Conservation (phyloP, 2,113 vertebrate genomes). For the Indri indri region DNA sequence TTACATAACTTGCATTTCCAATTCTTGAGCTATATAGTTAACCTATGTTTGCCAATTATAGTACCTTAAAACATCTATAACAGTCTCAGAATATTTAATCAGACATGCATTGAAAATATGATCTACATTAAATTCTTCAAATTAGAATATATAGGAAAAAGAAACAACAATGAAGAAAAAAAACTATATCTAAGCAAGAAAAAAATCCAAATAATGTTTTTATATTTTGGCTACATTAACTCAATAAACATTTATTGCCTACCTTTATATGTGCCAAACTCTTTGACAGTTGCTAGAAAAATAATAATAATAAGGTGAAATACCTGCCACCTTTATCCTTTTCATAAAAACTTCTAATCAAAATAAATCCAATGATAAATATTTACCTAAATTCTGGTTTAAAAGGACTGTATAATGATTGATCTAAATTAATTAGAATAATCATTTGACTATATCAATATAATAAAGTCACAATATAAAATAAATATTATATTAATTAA, state of each 20-base stretch:
- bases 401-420: not conserved
- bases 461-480: not conserved
- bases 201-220: not conserved
- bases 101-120: not conserved
- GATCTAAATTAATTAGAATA: not conserved
- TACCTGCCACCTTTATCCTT: not conserved
- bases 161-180: not conserved
- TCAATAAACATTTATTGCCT: not conserved
- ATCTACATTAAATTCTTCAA: not conserved
- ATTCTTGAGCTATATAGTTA: not conserved
- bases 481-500: not conserved
- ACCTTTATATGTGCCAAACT: not conserved
- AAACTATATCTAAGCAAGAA: not conserved
- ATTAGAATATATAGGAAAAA: not conserved
- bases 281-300: not conserved
- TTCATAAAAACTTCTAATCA: not conserved
- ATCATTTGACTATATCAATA: not conserved
- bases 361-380: not conserved
- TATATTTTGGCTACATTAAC: not conserved
- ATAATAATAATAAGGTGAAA: not conserved
- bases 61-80: not conserved
- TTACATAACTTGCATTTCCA: not conserved
- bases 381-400: not conserved
- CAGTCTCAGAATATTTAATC: not conserved
- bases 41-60: not conserved